Base-by-base conservation (phyloP, 2,113 vertebrate genomes). In the Tetrao urogallus region DNA sequence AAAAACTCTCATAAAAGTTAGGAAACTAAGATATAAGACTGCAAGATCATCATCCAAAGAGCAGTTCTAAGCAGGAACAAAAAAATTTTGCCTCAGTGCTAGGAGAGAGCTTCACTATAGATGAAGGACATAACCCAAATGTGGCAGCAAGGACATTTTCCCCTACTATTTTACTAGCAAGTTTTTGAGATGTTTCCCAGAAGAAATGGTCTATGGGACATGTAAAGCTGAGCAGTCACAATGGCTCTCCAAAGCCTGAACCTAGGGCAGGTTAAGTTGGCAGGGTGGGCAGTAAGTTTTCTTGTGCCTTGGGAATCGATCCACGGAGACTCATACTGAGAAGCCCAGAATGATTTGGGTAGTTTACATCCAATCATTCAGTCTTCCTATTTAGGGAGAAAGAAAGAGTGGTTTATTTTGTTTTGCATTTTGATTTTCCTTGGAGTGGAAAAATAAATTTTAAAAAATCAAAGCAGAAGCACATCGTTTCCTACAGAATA, bases 401-500 rank as follows among this genome's bases (percentile, higher is more conserved):
- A 80, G 73, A 32, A 77, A 32, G 50, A 52, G 30, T 10, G 6
- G 6, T 24, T 14, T 71, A 56, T 54, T 85, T 89, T 88, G 89
- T 72, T 89, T 89, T 54, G 58, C 34, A 32, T 76, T 95, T 96
- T 96, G 88, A 95, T 96, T 96, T 96, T 96, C 79, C 73, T 94
- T 90, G 28, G 74, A 87, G 65, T 8, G 52, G 88, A 95, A 97
- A 95, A 96, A 67, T 58, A 92, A 96, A 96, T 89, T 11, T 5
- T 18, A 45, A 45, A 90, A 93, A 97, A 90, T 82, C 88, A 96
- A 98, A 97, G 94, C 4, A 79, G 63, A 81, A 92, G 11, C 69
- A 74, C 77, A 76, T 93, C 87, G 73, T 95, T 97, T 95, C 56
- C 88, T 97, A 94, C 48, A 88, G 82, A 95, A 87, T 96, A 97